Evolutionary conservation across 92 coral and sea anemone species (phyloP), one percentile per base, ranked within the genome.

Genomic region (Heteractis magnifica): DNA sequence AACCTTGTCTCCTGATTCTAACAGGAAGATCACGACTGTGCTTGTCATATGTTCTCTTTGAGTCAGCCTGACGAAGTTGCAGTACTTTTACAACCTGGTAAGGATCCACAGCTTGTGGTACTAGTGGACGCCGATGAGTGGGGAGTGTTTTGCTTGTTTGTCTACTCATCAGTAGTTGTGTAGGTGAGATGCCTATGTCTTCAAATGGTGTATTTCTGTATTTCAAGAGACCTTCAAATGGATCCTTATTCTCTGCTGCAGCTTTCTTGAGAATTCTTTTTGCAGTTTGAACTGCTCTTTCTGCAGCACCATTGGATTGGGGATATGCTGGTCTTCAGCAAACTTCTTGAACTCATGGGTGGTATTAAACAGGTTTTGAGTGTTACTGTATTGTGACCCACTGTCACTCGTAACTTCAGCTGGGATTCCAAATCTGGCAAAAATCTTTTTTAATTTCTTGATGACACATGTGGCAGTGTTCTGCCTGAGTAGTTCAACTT

Each of bases 91-190:
- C 65, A 49, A 83, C 93, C 52, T 53, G 48, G 71, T 65, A 44
- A 72, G 82, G 87, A 10, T 86, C 86, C 13, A 75, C 59, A 53
- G 83, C 77, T 44, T 79, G 90, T 16, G 86, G 83, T 49, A 82
- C 52, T 56, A 83, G 72, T 23, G 86, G 84, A 48, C 85, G 87
- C 60, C 88, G 79, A 65, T 84, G 88, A 70, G 82, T 89, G n/a
- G 82, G 91, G 78, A 75, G 53, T 51, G 53, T 20, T 7, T 23
- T 68, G 18, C 85, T 85, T 79, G 89, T 86, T 19, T 85, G 21
- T 62, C 85, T 44, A 49, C 85, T 80, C 89, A 86, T 86, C 56
- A 86, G 64, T 34, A 86, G 41, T 68, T 79, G 89, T 12, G 77
- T 79, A 51, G 89, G 89, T 51, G 80, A 84, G 68, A 78, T 56